Evolutionary conservation across 2,797 vertebrate species (phyloP).

Genomic region (Sebastes miniatus): DNA sequence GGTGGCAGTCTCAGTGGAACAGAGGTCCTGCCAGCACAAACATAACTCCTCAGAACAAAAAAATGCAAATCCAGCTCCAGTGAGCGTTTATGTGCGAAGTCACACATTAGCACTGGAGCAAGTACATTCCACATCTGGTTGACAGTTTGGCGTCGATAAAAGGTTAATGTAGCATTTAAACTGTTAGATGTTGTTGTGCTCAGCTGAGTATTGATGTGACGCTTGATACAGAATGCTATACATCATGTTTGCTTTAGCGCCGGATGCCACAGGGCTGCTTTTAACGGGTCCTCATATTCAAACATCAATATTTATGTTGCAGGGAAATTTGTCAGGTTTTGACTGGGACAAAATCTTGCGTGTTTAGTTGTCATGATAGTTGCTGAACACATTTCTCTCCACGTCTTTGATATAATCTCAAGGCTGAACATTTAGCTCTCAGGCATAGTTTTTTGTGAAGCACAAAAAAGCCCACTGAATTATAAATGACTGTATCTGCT

Average conservation of each 20-base stretch:
- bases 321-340: not conserved
- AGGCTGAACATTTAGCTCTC: constrained; percentile 24
- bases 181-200: not conserved
- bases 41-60: not conserved
- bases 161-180: constrained; percentile 53
- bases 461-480: constrained; percentile 35
- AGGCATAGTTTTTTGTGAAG: not conserved
- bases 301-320: constrained; percentile 20
- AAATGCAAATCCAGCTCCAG: not conserved
- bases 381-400: not conserved
- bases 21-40: constrained; percentile 20
- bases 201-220: constrained; percentile 18
- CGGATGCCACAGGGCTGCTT: not conserved
- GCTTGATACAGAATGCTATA: not conserved
- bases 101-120: constrained; percentile 10
- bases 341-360: not conserved
- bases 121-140: constrained; percentile 3
- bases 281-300: not conserved
- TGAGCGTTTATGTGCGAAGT: constrained; percentile 13
- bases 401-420: constrained; percentile 17
- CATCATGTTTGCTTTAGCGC: constrained; percentile 13
- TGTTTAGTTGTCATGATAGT: not conserved
- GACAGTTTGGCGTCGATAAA: constrained; percentile 23
- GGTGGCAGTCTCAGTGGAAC: constrained; percentile 17
- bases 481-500: constrained; percentile 30